phyloP scores from a whole-genome alignment of 2,797 vertebrate genomes.

The Podarcis lilfordi region DNA sequence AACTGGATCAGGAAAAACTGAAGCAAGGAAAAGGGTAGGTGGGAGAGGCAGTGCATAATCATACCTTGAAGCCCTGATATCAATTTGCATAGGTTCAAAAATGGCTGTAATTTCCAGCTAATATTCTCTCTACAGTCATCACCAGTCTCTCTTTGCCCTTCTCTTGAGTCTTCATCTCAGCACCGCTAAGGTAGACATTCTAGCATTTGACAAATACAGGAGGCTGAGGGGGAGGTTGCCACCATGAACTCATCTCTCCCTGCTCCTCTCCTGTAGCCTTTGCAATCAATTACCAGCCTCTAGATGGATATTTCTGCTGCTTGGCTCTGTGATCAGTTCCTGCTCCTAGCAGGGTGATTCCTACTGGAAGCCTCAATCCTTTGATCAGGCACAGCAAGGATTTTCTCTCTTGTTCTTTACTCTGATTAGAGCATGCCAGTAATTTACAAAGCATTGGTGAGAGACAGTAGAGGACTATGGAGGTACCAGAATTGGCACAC shows the following conservation, averaged over 20 bases:
- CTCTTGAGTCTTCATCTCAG: neutral
- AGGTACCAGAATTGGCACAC: neutral
- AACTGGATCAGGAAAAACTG: neutral
- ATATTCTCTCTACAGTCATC: no score
- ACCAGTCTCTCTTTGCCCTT: neutral
- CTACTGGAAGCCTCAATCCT: constrained; percentile 63
- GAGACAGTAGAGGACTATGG: constrained; percentile 14
- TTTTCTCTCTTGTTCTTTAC: constrained; percentile 56
- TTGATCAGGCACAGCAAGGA: constrained; percentile 62
- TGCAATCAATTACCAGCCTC: constrained; percentile 49
- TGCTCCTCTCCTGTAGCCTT: neutral
- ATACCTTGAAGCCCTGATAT: neutral
- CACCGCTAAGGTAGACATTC: neutral
- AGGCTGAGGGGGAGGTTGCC: neutral
- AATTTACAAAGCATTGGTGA: constrained; percentile 36
- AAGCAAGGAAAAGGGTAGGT: neutral
- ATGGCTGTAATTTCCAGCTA: neutral
- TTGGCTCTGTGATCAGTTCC: constrained; percentile 56
- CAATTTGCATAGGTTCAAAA: neutral
- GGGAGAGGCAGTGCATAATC: neutral
- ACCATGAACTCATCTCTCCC: neutral
- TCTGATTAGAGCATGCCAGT: constrained; percentile 31
- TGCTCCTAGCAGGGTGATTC: constrained; percentile 45
- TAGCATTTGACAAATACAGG: neutral
- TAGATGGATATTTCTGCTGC: constrained; percentile 32